Percentiles rank a stretch among this genome's conserved stretches.
These are phyloP conservation scores for Chondrosia reniformis DNA, from an alignment of 37 sponge, comb jelly and placozoan species.

Conservation along the genomic window DNA sequence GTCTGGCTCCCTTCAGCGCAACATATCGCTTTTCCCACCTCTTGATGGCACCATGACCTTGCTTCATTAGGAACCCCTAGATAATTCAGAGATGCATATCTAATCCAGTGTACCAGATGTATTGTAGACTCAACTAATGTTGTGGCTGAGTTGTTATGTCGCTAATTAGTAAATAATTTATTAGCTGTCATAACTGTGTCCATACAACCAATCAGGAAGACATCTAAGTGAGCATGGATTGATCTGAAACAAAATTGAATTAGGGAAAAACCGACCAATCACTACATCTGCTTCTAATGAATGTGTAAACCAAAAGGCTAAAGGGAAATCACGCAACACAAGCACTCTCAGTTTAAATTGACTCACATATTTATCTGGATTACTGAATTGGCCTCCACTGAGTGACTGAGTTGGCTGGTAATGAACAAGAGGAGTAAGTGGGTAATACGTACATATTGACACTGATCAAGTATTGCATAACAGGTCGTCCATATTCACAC, in stretches of 20 bases:
- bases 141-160: background rate
- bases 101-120: no score
- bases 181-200: no score
- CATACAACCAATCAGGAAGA: no score
- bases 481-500: background rate
- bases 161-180: no score
- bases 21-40: constrained; percentile 56
- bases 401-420: background rate
- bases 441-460: background rate
- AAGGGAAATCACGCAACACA: no score
- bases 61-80: constrained; percentile 68
- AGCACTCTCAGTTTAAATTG: background rate
- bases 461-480: background rate
- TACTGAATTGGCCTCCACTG: background rate
- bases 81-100: no score
- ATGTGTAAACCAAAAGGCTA: no score
- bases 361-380: constrained; percentile 17
- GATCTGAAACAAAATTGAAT: no score
- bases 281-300: no score
- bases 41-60: constrained; percentile 59
- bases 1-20: constrained; percentile 75
- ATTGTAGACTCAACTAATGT: background rate
- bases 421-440: background rate
- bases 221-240: no score
- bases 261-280: no score